Percentiles rank a stretch among this genome's conserved stretches.
Conservation (phyloP, 2,888 invertebrate species). For the Steinernema carpocapsae region DNA sequence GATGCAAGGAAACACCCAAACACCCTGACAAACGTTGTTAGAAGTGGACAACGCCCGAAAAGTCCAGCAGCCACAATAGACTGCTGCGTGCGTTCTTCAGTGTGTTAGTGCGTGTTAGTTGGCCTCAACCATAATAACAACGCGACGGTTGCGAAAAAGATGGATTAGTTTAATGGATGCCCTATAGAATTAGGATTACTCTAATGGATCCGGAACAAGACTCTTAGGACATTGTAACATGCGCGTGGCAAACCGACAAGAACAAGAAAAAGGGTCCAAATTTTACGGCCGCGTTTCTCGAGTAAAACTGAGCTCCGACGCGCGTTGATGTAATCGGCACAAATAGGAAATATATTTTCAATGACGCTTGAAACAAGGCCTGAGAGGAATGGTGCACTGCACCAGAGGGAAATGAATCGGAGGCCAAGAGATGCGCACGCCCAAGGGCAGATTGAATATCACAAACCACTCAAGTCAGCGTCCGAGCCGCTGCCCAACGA, state of each 20-base stretch:
- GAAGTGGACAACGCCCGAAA: no score
- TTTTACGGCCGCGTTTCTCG: conserved; percentile 2
- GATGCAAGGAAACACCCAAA: not conserved
- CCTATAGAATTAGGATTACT: conserved; percentile 34
- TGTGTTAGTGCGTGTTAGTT: not conserved
- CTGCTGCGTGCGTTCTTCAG: not conserved
- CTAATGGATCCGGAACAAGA: conserved; percentile 23
- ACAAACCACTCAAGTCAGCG: conserved; percentile 28
- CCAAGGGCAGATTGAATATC: conserved; percentile 32
- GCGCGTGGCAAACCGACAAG: not conserved
- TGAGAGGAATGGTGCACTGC: not conserved
- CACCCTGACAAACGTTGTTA: no score
- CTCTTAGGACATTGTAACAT: conserved; percentile 2
- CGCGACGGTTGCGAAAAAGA: conserved; percentile 31
- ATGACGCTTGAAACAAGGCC: conserved; percentile 33
- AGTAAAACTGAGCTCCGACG: not conserved
- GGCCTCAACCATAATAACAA: conserved; percentile 26
- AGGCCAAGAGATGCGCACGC: conserved; percentile 29
- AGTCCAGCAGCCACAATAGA: not conserved
- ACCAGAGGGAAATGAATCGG: conserved; percentile 27
- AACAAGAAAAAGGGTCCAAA: not conserved
- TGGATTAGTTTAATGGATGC: conserved; percentile 35
- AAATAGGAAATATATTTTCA: conserved; percentile 26
- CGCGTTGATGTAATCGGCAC: conserved; percentile 30
- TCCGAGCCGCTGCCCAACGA: no score